Base-by-base conservation (phyloP, 1,140 invertebrate species). In the Drosophila guanche region DNA sequence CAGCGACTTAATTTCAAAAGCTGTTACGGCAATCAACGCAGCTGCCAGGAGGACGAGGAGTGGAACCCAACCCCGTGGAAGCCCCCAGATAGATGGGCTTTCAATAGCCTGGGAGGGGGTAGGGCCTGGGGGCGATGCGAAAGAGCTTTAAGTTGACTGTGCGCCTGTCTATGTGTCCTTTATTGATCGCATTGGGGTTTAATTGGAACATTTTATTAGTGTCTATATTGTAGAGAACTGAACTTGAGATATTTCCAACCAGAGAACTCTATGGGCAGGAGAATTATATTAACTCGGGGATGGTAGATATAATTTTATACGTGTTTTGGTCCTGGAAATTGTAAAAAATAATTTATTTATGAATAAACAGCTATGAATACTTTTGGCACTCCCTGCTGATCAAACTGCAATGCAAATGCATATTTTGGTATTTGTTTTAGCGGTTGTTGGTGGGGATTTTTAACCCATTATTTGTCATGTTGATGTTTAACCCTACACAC, bases 1-100 rank as follows among this genome's bases (percentile, higher is more conserved):
- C 83, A 78, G 78, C 75, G 71, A 88, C 84, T 86, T 86, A 71
- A 88, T 86, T 86, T 83, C 70, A 88, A 89, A 86, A 83, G 83
- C 85, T 86, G 78, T 83, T 86, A 79, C 79, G 66, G 61, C 81
- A 86, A 88, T 88, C 81, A 88, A 65, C 65, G 66, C 81, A 81
- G 78, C 81, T 85, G 80, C 70, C 69, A 63, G 62, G 60, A 40
- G 50, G 41, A 50, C 6, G 20, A 20, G 5, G 29, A 5, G 29
- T 6, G 23, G 12, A 27, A 20, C 12, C 27, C 16, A 12, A 29
- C 50, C 29, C 41, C 33, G 50, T 47, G 42, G 55, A 69, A 55
- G 58, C 33, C 33, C 33, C 47, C 69, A 73, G 70, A 73, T 65
- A 65, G 59, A 74, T 65, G 70, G 71, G 70, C 63, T 53, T 73